Evolutionary conservation across 2,888 invertebrate genomes (phyloP), one percentile per base, ranked within the genome.

Genomic region (Aphidoletes aphidimyza): DNA sequence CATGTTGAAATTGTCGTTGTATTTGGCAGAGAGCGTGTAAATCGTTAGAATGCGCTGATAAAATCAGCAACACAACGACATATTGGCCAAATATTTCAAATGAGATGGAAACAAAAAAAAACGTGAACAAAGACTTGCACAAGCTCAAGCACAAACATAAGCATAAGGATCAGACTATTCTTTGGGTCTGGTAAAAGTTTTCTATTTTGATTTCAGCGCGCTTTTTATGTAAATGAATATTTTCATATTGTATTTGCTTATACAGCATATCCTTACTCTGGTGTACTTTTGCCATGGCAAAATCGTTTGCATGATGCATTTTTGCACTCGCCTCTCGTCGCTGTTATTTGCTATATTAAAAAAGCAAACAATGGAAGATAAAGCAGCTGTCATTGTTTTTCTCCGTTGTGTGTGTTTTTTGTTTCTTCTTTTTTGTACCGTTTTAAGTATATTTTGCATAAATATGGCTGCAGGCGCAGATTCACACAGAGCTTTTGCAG

Each of bases 321-420:
- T 81, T 81, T 81, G 81, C 37, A 37, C 81, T 81, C 5, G 47
- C 47, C 17, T 47, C n/a, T n/a, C n/a, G n/a, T n/a, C 78, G 81
- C 37, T 37, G 36, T 37, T 37, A 81, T 69, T 37, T 81, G 37
- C 37, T 8, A 81, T 37, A 81, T 81, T 81, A 37, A 36, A 81
- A 81, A 19, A 37, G 37, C 81, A 81, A 81, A 81, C 81, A 81
- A 81, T 81, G 30, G 81, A 81, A 81, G 81, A 81, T 81, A 81
- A 81, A 81, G 81, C 81, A 37, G 81, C 81, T 81, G 81, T 81
- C 81, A 81, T 81, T 81, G 81, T 81, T 81, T 37, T 37, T n/a
- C n/a, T n/a, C n/a, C 19, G 11, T 78, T 78, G 1, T 37, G 1
- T 81, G 17, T n/a, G 1, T 37, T 69, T 14, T 2, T 81, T 22